Base-by-base conservation (phyloP, 1,140 invertebrate genomes). In the Rhagoletis pomonella region DNA sequence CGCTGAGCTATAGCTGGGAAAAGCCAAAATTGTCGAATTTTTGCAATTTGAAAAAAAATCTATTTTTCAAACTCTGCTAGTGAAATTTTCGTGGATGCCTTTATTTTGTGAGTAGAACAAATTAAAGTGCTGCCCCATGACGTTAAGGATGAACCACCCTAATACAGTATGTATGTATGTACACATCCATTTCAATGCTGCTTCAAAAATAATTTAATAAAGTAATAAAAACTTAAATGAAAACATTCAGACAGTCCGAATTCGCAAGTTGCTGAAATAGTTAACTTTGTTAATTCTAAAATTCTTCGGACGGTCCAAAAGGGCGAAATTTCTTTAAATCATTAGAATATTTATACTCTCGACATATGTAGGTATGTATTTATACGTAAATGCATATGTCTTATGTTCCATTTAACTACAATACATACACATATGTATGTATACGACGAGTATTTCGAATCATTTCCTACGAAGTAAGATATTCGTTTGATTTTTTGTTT, bases 271-370 rank as follows among this genome's bases (percentile, higher is more conserved):
- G 4, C n/a, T 44, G 1, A 10, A 10, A 47, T 73, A 73, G 64
- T 73, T 73, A 44, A 44, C 67, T 73, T 73, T 47, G 67, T 73
- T 81, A 81, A 19, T 81, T 55, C 73, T 81, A 81, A 29, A 29
- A 81, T 50, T 58, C 73, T 81, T 81, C 73, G 73, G 73, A 81
- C 73, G 73, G 73, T 81, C 73, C 73, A 47, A 81, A 81, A 81
- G 73, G 73, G 73, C 73, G 42, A 81, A 50, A 81, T 55, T 58
- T 81, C 10, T 58, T 81, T 55, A 81, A 81, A 55, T 81, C 7
- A 81, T 81, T 50, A 55, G 44, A 81, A 77, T 77, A 5, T 67
- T 77, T n/a, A 64, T 14, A 29, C 17, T 67, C 42, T 29, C 44
- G 47, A 81, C 73, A 42, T 9, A 67, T 29, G 29, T 55, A 55